A percentile compares a stretch with the other conserved stretches of the same genome.
These are phyloP conservation scores for Osmerus mordax DNA, from an alignment of 2,113 vertebrate species.

Conservation along the genomic window DNA sequence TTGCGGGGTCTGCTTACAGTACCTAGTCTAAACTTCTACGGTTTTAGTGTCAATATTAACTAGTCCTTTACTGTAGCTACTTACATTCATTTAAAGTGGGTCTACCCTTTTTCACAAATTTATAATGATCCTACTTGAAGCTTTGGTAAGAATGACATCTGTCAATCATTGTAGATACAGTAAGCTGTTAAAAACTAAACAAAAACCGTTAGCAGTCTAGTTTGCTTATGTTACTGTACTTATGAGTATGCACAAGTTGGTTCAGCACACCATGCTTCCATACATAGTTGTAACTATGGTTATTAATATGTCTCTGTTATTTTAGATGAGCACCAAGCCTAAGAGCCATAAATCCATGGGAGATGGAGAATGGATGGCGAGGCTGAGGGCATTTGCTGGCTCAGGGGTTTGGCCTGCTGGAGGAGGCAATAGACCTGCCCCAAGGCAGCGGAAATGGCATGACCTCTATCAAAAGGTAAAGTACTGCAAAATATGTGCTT, in stretches of 20 bases:
- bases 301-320: neutral
- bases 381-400: constrained; percentile 19
- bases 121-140: neutral
- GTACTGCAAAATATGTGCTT: neutral
- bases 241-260: neutral
- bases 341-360: constrained; percentile 15
- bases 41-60: constrained; percentile 5
- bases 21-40: neutral
- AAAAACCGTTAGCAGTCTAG: constrained; percentile 5
- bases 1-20: constrained; percentile 1
- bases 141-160: neutral
- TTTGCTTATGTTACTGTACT: neutral
- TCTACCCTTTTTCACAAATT: neutral
- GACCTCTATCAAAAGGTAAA: constrained; percentile 19
- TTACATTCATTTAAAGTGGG: neutral
- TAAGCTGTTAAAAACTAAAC: neutral
- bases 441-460: constrained; percentile 14
- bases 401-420: constrained; percentile 16
- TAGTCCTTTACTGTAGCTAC: neutral
- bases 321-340: constrained; percentile 10
- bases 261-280: constrained; percentile 1
- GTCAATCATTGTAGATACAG: neutral
- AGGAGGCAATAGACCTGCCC: constrained; percentile 14
- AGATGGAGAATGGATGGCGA: constrained; percentile 9
- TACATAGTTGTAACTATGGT: neutral